phyloP scores from a whole-genome alignment of 2,113 vertebrate genomes.

The Pollimyrus isidori region DNA sequence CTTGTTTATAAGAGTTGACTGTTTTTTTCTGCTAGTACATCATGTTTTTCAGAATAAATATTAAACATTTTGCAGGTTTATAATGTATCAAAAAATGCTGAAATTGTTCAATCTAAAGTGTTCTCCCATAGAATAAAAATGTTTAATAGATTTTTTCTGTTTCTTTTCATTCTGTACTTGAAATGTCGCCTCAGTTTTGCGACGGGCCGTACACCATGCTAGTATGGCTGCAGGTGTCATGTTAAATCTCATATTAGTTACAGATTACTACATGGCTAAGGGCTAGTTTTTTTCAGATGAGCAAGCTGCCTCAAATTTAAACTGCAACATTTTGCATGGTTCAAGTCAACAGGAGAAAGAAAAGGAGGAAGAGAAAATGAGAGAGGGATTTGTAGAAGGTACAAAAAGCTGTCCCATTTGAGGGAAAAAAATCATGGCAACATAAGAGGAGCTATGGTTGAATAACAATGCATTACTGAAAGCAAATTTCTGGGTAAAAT shows the following conservation, averaged over 20 bases:
- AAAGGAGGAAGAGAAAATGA: background rate
- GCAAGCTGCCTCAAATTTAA: background rate
- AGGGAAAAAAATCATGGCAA: background rate
- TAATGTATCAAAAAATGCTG: background rate
- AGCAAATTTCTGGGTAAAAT: background rate
- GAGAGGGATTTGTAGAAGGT: background rate
- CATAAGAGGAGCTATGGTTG: background rate
- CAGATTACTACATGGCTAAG: background rate
- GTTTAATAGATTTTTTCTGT: background rate
- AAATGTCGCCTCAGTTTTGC: background rate
- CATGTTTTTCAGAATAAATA: slow-evolving; percentile 4
- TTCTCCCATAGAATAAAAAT: background rate
- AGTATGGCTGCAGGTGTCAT: background rate
- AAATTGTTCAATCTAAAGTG: background rate
- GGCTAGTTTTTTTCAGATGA: background rate
- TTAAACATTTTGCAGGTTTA: background rate
- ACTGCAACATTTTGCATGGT: background rate
- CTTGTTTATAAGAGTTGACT: slow-evolving; percentile 10
- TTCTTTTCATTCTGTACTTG: background rate
- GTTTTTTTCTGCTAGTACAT: slow-evolving; percentile 8
- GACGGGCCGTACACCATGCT: background rate
- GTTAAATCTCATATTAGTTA: background rate
- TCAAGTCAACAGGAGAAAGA: background rate
- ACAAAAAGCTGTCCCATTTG: background rate
- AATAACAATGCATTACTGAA: background rate